Base-by-base conservation (phyloP, 2,113 vertebrate species). In the Anser cygnoides region DNA sequence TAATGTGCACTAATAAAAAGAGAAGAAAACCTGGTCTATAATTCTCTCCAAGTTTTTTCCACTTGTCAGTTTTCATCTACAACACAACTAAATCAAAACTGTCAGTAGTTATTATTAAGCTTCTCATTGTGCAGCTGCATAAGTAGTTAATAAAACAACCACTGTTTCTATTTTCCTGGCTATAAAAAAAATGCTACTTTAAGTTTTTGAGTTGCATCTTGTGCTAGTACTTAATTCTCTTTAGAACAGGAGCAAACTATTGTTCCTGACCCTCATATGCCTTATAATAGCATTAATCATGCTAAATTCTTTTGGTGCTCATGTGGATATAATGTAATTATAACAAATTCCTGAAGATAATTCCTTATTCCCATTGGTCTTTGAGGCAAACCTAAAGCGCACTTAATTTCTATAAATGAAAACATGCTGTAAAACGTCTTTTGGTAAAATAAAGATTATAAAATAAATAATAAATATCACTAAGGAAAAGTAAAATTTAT, bases 231-330 rank as follows among this genome's bases (percentile, higher is more conserved):
- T 84, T 86, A 54, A 50, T 63, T 92, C 35, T 93, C 84, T 77
- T 87, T 82, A 61, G 19, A 92, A 84, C 52, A 86, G 50, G 35
- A 81, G 66, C 65, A 94, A 93, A 90, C 85, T 89, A 52, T 90
- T 94, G 87, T 62, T 90, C 71, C 57, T 93, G 74, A 96, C 87
- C 70, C 89, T 95, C 61, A 61, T 76, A 93, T 90, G 72, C 58
- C 50, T 95, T 94, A 85, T 94, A 95, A 96, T 94, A 92, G 84
- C 75, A 87, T 97, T 96, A 97, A 97, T 92, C 95, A 97, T 97
- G 95, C 90, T 97, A 93, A 97, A 97, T 96, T 95, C 93, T 93
- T 96, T 76, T 91, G 81, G 87, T 94, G 93, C 93, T 95, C 95
- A 94, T 90, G 92, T 94, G 91, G 95, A 95, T 95, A 83, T 95